Percentiles rank a stretch among this genome's conserved stretches.
These are phyloP conservation scores for Trichoplusia ni DNA, from an alignment of 1,140 invertebrate species.

Conservation along the genomic window DNA sequence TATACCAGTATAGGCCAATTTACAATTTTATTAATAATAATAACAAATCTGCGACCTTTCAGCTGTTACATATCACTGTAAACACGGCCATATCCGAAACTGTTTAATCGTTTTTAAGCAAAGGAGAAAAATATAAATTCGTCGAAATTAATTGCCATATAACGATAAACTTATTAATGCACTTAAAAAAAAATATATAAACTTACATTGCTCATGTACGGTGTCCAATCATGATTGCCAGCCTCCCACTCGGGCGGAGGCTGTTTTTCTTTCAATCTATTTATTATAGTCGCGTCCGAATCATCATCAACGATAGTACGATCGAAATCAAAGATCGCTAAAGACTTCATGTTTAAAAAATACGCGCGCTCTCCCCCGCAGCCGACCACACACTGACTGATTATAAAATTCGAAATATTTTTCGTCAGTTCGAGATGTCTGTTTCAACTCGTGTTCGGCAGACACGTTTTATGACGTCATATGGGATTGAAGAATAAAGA, in stretches of 20 bases:
- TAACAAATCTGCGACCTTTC: too few species aligned
- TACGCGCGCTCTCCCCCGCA: conserved; percentile 43
- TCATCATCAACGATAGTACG: conserved; percentile 72
- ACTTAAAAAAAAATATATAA: not conserved
- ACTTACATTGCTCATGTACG: conserved; percentile 76
- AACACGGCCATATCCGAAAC: too few species aligned
- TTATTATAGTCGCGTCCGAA: conserved; percentile 72
- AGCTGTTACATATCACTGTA: too few species aligned
- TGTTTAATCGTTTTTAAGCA: not conserved
- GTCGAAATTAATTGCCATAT: too few species aligned
- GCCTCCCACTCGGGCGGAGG: conserved; percentile 71
- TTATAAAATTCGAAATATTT: not conserved
- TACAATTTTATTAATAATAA: too few species aligned
- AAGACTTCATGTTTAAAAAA: conserved; percentile 52
- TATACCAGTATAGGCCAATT: too few species aligned
- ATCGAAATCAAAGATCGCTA: conserved; percentile 77
- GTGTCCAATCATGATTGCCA: conserved; percentile 66
- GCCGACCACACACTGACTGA: conserved; percentile 3
- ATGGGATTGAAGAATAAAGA: conserved; percentile 23
- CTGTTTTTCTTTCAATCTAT: conserved; percentile 63
- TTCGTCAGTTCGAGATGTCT: not conserved
- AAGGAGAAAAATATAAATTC: not conserved
- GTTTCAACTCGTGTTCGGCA: not conserved
- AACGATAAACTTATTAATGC: too few species aligned
- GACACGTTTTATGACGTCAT: conserved; percentile 16